Conservation (phyloP, 2,888 invertebrate species). For the Imbricaverruca yamaguchii region DNA sequence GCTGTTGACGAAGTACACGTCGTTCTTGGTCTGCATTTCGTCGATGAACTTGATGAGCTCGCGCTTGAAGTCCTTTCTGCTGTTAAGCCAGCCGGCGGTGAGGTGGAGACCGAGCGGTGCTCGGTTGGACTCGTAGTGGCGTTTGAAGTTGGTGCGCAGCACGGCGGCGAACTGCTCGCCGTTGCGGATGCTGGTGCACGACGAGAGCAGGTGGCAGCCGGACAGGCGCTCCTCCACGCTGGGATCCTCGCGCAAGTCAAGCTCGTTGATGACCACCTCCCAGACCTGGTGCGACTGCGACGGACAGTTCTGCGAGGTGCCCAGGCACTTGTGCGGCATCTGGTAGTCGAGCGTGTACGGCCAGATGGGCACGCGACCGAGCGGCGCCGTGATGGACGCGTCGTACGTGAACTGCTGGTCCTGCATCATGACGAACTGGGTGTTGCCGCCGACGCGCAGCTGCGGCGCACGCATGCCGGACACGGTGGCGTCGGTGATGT, state of each 20-base stretch:
- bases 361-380: conserved; percentile 87
- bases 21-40: conserved; percentile 79
- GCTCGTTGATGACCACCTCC: conserved; percentile 95
- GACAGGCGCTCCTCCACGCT: conserved; percentile 87
- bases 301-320: conserved; percentile 88
- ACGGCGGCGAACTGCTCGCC: conserved; percentile 48
- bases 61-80: conserved; percentile 85
- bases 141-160: conserved; percentile 86
- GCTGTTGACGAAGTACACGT: conserved; percentile 83
- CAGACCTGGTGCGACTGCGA: conserved; percentile 74
- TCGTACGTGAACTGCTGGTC: conserved; percentile 92
- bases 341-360: conserved; percentile 95
- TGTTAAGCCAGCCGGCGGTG: conserved; percentile 83
- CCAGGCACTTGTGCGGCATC: conserved; percentile 92
- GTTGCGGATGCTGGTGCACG: conserved; percentile 70
- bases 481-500: conserved; percentile 83
- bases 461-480: conserved; percentile 83
- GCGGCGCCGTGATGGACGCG: conserved; percentile 84
- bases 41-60: conserved; percentile 87
- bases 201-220: conserved; percentile 88
- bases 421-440: conserved; percentile 94
- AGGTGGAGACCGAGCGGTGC: conserved; percentile 77
- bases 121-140: conserved; percentile 85
- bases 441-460: conserved; percentile 83
- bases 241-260: conserved; percentile 87